Evolutionary conservation across 2,888 invertebrate genomes (phyloP).

Genomic region (Ceriagrion tenellum): DNA sequence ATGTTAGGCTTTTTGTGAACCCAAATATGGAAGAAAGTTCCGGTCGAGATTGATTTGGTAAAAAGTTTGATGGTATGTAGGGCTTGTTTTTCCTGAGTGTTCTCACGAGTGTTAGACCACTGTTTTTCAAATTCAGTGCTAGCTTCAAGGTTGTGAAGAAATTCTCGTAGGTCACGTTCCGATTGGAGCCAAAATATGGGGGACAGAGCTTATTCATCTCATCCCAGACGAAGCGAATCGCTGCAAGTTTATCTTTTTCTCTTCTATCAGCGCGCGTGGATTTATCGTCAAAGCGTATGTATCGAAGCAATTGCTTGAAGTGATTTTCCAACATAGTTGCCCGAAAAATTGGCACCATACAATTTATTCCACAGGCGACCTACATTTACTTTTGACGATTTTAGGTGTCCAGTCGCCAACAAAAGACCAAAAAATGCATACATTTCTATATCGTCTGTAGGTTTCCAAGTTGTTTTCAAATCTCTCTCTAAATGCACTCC

Average conservation of each 20-base stretch:
- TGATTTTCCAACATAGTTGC: neutral
- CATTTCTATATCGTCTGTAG: neutral
- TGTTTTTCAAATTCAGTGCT: neutral
- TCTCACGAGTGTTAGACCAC: constrained; percentile 1
- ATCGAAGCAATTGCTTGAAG: neutral
- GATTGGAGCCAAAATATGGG: neutral
- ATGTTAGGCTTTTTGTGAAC: constrained; percentile 3
- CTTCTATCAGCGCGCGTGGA: neutral
- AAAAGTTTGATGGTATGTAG: neutral
- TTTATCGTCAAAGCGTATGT: neutral
- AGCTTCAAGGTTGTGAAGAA: neutral
- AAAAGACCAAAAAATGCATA: too few species aligned
- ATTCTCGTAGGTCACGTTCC: neutral
- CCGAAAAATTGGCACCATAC: neutral
- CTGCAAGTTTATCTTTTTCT: neutral
- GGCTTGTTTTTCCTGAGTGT: neutral
- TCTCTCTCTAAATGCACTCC: neutral
- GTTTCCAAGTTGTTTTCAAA: neutral
- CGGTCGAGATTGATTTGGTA: neutral
- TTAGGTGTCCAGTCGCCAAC: neutral
- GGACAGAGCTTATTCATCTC: neutral
- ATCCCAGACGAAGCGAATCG: neutral
- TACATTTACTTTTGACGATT: neutral
- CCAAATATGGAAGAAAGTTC: constrained; percentile 26
- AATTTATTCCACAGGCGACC: neutral